Percentiles rank a stretch among this genome's conserved stretches.
phyloP scores from a whole-genome alignment of 2,797 vertebrate genomes.

The Phrynocephalus vlangalii region DNA sequence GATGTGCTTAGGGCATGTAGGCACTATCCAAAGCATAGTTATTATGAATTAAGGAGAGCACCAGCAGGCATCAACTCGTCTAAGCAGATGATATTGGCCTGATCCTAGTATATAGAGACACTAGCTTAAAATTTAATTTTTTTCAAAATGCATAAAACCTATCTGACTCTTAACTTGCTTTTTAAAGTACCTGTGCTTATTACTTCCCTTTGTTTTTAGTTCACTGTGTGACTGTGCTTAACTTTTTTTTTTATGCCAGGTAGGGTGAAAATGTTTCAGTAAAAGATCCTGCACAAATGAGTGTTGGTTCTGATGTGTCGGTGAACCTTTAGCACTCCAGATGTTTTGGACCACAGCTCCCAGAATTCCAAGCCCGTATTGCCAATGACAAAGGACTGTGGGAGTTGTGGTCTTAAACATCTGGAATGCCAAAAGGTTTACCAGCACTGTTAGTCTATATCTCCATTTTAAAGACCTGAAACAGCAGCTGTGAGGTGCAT shows the following conservation, averaged over 20 bases:
- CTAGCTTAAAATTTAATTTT: background rate
- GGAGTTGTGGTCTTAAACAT: too few relatives aligned
- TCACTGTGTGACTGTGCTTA: background rate
- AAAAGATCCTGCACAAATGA: slow-evolving; percentile 2
- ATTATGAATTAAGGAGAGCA: background rate
- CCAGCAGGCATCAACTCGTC: too few relatives aligned
- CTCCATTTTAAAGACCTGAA: background rate
- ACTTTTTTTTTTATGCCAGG: background rate
- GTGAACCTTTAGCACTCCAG: too few relatives aligned
- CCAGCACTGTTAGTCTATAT: background rate
- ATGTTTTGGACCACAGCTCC: too few relatives aligned
- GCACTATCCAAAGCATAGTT: background rate
- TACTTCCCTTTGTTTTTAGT: background rate
- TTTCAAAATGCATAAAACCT: background rate
- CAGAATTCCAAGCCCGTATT: too few relatives aligned
- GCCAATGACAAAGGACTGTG: too few relatives aligned
- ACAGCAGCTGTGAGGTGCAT: background rate
- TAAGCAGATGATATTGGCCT: background rate
- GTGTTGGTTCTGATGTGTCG: background rate
- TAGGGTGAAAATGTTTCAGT: background rate
- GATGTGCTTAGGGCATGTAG: too few relatives aligned
- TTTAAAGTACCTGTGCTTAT: background rate
- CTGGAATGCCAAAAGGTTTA: too few relatives aligned
- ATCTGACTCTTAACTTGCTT: background rate
- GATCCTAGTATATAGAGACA: background rate